A percentile compares a stretch with the other conserved stretches of the same genome.
Evolutionary conservation across 2,113 vertebrate genomes (phyloP).

Genomic region (Machaerirhynchus nigripectus): DNA sequence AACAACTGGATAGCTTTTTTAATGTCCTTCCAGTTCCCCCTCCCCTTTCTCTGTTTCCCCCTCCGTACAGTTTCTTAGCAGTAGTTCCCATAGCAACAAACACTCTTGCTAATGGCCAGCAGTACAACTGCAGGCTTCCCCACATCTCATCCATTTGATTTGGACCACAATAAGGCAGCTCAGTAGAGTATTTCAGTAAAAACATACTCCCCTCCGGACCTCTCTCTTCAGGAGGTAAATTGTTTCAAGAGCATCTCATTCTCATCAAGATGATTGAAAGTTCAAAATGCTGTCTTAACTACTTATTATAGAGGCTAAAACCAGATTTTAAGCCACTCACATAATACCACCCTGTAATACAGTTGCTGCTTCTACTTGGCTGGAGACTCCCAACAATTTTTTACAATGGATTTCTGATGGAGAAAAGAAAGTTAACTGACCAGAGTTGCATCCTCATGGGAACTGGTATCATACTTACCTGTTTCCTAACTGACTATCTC

Average conservation of each 20-base stretch:
- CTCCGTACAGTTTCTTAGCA: slow-evolving; percentile 62
- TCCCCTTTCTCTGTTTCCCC: slow-evolving; percentile 46
- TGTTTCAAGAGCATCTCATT: slow-evolving; percentile 27
- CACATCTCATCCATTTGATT: slow-evolving; percentile 62
- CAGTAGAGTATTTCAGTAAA: slow-evolving; percentile 53
- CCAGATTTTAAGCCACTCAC: not conserved
- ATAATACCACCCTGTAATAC: not conserved
- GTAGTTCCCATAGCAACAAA: slow-evolving; percentile 79
- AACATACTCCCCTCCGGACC: slow-evolving; percentile 39
- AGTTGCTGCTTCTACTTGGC: not conserved
- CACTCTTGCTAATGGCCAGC: slow-evolving; percentile 68
- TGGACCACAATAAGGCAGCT: slow-evolving; percentile 59
- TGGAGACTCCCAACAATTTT: not conserved
- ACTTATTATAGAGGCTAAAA: not conserved
- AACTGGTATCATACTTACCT: not conserved
- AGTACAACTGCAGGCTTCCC: slow-evolving; percentile 70
- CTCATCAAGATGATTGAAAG: slow-evolving; percentile 14
- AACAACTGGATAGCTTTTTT: slow-evolving; percentile 69
- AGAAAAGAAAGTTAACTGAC: not conserved
- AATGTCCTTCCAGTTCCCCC: slow-evolving; percentile 55
- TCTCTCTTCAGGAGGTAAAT: slow-evolving; percentile 54
- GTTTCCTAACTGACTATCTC: not conserved
- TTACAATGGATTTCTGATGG: not conserved
- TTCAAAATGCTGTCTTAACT: slow-evolving; percentile 25
- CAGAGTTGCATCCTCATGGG: not conserved